phyloP scores from a whole-genome alignment of 2,113 vertebrate species.

The Prionailurus bengalensis region DNA sequence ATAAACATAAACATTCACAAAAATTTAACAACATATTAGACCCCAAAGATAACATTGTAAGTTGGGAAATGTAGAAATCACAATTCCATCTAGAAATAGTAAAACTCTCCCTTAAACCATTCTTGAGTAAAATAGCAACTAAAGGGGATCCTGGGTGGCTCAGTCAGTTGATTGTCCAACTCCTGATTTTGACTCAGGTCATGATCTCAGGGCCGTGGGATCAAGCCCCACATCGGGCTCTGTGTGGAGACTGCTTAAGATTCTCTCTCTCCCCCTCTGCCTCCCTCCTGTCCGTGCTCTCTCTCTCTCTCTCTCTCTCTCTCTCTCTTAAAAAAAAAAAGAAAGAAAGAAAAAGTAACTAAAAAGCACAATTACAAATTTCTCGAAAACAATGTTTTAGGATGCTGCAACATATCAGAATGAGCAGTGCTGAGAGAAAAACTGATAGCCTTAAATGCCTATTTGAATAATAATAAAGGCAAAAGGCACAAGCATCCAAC shows the following conservation, averaged over 20 bases:
- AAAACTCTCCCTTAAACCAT: neutral
- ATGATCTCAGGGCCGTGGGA: too few relatives aligned
- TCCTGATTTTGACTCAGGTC: too few relatives aligned
- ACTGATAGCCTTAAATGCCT: neutral
- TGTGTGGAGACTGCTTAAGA: too few relatives aligned
- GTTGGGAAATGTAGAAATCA: constrained; percentile 1
- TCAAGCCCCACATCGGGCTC: too few relatives aligned
- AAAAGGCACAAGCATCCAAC: neutral
- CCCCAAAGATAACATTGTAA: neutral
- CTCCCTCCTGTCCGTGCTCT: too few relatives aligned
- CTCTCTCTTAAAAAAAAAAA: too few relatives aligned
- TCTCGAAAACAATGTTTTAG: constrained; percentile 17
- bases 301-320: too few relatives aligned
- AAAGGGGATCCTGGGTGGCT: neutral
- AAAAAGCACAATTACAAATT: constrained; percentile 9
- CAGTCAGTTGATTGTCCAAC: too few relatives aligned
- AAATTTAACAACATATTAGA: neutral
- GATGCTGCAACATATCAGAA: neutral
- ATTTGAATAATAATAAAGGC: neutral
- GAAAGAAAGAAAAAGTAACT: neutral
- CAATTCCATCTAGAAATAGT: neutral
- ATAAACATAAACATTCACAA: neutral
- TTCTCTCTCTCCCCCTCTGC: too few relatives aligned
- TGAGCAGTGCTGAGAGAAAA: neutral
- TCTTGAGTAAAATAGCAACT: constrained; percentile 13